Percentiles rank a stretch among this genome's conserved stretches.
phyloP scores from a whole-genome alignment of 2,797 vertebrate species.

The Rhabdomys pumilio region DNA sequence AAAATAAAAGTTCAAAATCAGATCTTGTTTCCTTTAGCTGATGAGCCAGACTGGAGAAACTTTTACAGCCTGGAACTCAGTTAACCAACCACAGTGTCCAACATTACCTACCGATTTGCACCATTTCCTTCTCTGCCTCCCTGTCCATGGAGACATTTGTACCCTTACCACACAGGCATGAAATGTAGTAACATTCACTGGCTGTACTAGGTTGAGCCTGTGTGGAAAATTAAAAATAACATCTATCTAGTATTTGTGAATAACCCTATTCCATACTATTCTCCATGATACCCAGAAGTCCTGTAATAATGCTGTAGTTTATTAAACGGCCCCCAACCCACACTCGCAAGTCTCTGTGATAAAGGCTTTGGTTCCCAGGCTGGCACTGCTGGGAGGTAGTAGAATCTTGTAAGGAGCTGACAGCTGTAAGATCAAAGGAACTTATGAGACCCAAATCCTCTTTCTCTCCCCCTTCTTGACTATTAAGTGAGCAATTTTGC shows the following conservation, averaged over 20 bases:
- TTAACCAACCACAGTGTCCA: background rate
- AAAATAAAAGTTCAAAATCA: slow-evolving; percentile 22
- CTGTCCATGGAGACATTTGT: background rate
- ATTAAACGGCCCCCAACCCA: too few species aligned
- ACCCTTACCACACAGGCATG: background rate
- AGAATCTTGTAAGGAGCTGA: background rate
- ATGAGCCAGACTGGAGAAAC: background rate
- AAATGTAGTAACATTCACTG: background rate
- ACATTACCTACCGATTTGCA: background rate
- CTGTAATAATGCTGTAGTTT: background rate
- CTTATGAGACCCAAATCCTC: background rate
- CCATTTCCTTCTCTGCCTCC: background rate
- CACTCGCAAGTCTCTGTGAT: background rate
- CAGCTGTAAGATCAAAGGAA: background rate
- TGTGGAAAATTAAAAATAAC: slow-evolving; percentile 1
- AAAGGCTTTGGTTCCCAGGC: background rate
- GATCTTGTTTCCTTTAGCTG: slow-evolving; percentile 9
- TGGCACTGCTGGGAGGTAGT: background rate
- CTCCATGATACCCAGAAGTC: background rate
- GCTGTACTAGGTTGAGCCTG: background rate
- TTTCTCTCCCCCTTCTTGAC: background rate
- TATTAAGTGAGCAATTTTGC: background rate
- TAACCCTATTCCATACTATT: background rate
- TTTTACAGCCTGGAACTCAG: background rate
- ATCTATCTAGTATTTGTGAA: slow-evolving; percentile 7